Percentiles rank a stretch among this genome's conserved stretches.
phyloP scores from a whole-genome alignment of 2,113 vertebrate species.

The Salvelinus sp. region DNA sequence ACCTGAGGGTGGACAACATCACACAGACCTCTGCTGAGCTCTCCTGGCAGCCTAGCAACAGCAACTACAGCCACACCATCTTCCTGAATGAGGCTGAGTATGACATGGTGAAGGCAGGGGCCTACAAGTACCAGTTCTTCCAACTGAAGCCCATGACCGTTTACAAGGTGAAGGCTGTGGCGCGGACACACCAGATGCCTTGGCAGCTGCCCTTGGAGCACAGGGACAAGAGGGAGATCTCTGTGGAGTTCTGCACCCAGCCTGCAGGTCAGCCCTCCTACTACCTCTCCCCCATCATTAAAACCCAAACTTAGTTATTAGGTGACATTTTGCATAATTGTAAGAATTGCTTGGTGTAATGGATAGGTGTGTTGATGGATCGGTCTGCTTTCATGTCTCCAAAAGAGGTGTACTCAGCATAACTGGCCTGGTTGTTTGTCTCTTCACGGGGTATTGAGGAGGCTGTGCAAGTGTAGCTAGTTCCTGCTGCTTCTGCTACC shows the following conservation, averaged over 20 bases:
- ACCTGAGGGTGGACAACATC: constrained; percentile 86
- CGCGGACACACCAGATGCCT: constrained; percentile 95
- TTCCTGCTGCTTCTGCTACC: not conserved
- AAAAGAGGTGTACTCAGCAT: not conserved
- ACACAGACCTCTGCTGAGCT: constrained; percentile 89
- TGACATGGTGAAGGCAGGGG: constrained; percentile 85
- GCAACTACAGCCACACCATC: constrained; percentile 94
- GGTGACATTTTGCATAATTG: not conserved
- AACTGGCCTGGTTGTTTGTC: not conserved
- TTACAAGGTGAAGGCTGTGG: constrained; percentile 90
- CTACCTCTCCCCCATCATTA: not conserved
- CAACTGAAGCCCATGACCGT: constrained; percentile 88
- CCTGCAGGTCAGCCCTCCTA: constrained; percentile 84
- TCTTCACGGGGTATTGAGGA: not conserved
- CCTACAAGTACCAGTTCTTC: constrained; percentile 91
- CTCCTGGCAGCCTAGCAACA: constrained; percentile 94
- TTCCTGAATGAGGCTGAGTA: constrained; percentile 93
- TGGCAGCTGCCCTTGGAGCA: constrained; percentile 97
- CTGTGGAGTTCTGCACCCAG: constrained; percentile 91
- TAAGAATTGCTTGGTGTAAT: not conserved
- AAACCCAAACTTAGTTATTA: not conserved
- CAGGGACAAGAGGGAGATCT: constrained; percentile 90
- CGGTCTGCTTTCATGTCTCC: not conserved
- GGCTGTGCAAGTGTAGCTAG: not conserved
- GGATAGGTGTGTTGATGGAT: not conserved